Percentiles rank a stretch among this genome's conserved stretches.
phyloP scores from a whole-genome alignment of 2,888 invertebrate species.

The Mesoligia furuncula region DNA sequence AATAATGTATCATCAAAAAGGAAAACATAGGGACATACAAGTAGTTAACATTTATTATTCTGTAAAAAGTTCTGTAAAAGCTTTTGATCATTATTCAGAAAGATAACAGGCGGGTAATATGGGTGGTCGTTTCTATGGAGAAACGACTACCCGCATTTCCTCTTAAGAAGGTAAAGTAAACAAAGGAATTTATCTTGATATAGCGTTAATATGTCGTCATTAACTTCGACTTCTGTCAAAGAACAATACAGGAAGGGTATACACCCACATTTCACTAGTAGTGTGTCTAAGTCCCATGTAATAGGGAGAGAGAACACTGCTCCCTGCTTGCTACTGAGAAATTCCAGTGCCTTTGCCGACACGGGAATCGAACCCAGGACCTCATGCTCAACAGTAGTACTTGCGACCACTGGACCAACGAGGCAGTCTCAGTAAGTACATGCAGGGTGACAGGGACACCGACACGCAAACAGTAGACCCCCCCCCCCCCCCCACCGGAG shows the following conservation, averaged over 20 bases:
- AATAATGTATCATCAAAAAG: too few relatives aligned
- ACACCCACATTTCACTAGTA: neutral
- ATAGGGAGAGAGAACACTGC: neutral
- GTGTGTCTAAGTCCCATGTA: neutral
- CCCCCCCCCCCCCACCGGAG: too few relatives aligned
- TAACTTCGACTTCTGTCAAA: neutral
- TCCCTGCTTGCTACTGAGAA: neutral
- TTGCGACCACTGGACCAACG: neutral
- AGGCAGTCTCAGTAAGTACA: neutral
- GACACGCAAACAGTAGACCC: too few relatives aligned
- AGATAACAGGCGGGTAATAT: too few relatives aligned
- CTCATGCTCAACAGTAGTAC: neutral
- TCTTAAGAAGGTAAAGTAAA: conserved; percentile 7
- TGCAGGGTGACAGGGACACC: neutral
- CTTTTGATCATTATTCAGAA: too few relatives aligned
- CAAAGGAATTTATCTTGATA: neutral
- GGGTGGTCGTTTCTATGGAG: too few relatives aligned
- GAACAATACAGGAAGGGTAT: neutral
- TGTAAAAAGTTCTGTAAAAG: too few relatives aligned
- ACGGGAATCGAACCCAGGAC: neutral
- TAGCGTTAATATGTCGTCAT: too few relatives aligned
- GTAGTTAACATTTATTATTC: too few relatives aligned
- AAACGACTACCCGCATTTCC: too few relatives aligned
- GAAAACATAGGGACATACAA: too few relatives aligned
- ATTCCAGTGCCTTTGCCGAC: neutral